Conservation (phyloP, 1,140 invertebrate species). For the Heliconius melpomene region DNA sequence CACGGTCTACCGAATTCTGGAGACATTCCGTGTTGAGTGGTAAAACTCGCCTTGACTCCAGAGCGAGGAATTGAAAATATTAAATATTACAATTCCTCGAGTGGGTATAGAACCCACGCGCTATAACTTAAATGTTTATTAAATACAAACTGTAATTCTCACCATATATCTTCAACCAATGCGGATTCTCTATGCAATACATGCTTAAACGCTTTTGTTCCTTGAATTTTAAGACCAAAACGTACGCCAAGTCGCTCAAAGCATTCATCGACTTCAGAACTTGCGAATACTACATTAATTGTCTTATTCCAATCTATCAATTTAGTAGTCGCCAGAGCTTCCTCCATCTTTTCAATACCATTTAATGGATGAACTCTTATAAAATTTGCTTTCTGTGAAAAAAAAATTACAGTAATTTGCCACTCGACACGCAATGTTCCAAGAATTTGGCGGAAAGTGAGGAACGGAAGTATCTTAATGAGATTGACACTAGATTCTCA, state of each 20-base stretch:
- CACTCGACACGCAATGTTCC: too few species aligned
- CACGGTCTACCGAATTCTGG: too few species aligned
- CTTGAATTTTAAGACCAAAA: slow-evolving; percentile 31
- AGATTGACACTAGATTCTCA: too few species aligned
- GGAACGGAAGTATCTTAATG: too few species aligned
- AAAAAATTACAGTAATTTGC: neutral
- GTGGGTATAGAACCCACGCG: too few species aligned
- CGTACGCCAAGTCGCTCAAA: slow-evolving; percentile 32
- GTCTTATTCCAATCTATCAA: slow-evolving; percentile 45
- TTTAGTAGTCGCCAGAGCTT: slow-evolving; percentile 41
- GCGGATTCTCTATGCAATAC: slow-evolving; percentile 35
- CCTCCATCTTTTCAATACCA: slow-evolving; percentile 41
- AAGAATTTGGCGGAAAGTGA: too few species aligned
- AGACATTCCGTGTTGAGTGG: too few species aligned
- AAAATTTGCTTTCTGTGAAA: slow-evolving; percentile 13
- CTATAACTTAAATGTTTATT: too few species aligned
- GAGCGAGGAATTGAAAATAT: too few species aligned
- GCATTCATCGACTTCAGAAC: slow-evolving; percentile 32
- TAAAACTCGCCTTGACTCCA: too few species aligned
- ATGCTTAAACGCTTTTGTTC: slow-evolving; percentile 36
- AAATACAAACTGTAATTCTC: slow-evolving; percentile 6
- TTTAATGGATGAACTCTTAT: slow-evolving; percentile 46
- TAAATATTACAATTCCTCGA: too few species aligned
- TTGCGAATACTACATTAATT: slow-evolving; percentile 39
- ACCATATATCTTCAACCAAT: slow-evolving; percentile 37